These are phyloP conservation scores for Lynx canadensis DNA, from an alignment of 2,113 vertebrate genomes.

Conservation along the genomic window DNA sequence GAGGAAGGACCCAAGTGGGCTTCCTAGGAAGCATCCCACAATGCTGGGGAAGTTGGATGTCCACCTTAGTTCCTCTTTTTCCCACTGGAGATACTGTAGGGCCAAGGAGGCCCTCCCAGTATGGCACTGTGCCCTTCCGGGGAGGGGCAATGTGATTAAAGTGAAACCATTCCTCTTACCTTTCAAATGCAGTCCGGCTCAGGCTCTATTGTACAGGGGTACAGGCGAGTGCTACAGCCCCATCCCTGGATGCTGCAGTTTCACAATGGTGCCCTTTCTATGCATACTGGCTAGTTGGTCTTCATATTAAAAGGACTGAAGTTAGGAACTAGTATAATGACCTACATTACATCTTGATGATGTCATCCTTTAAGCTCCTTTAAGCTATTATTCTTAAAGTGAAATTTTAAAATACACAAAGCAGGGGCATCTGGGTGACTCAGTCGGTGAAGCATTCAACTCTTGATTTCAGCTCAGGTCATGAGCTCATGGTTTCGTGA, in stretches of 20 bases:
- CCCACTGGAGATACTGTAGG: neutral
- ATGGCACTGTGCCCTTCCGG: too few relatives aligned
- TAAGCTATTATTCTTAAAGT: neutral
- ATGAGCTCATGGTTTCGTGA: too few relatives aligned
- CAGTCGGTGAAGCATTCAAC: too few relatives aligned
- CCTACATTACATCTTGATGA: neutral
- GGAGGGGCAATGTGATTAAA: neutral
- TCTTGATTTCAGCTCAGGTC: too few relatives aligned
- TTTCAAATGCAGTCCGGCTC: neutral
- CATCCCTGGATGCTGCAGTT: neutral
- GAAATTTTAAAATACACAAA: neutral
- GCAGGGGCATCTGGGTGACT: neutral
- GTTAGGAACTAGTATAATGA: neutral
- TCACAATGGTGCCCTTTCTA: accelerated
- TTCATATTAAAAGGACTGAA: neutral
- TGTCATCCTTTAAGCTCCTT: neutral
- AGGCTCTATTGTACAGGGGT: too few relatives aligned
- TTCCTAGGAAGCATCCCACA: too few relatives aligned
- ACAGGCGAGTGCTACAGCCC: neutral
- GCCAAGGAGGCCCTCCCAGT: neutral
- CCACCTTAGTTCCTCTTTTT: neutral
- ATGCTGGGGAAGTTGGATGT: neutral
- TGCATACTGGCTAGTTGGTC: neutral
- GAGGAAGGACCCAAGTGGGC: neutral
- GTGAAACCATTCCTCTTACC: neutral